phyloP scores from a whole-genome alignment of 2,888 invertebrate species.

The Noctua janthe region DNA sequence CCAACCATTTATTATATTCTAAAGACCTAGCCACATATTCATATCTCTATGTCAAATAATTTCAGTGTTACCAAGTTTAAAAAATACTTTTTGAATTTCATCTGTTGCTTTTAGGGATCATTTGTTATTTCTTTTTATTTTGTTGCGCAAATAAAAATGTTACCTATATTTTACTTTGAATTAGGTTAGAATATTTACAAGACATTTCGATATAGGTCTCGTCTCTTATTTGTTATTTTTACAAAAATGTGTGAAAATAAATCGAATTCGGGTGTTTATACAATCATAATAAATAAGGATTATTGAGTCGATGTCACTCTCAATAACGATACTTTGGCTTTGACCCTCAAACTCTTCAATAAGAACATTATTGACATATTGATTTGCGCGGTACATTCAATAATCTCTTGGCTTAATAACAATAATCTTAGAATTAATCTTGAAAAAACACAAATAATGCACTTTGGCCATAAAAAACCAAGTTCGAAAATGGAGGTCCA shows the following conservation, averaged over 20 bases:
- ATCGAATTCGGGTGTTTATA: not conserved
- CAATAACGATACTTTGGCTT: not conserved
- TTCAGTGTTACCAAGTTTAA: conserved; percentile 7
- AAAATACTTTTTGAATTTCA: conserved; percentile 3
- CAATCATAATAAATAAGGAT: conserved; percentile 10
- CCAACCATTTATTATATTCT: conserved; percentile 17
- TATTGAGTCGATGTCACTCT: not conserved
- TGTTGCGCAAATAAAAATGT: not conserved
- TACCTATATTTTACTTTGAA: not conserved
- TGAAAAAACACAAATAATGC: too few species aligned
- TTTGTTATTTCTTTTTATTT: conserved; percentile 18
- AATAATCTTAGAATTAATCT: too few species aligned
- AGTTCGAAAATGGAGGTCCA: too few species aligned
- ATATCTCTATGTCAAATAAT: conserved; percentile 13
- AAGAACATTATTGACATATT: not conserved
- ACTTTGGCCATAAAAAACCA: too few species aligned
- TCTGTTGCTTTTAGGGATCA: conserved; percentile 14
- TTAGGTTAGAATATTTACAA: conserved; percentile 33
- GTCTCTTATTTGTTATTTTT: conserved; percentile 13
- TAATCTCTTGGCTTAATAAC: too few species aligned
- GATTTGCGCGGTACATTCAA: too few species aligned
- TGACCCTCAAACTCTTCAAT: not conserved
- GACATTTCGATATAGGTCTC: conserved; percentile 12
- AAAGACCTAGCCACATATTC: not conserved
- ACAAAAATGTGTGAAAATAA: not conserved